Conservation (phyloP, 2,888 invertebrate genomes). For the Oithona nana region DNA sequence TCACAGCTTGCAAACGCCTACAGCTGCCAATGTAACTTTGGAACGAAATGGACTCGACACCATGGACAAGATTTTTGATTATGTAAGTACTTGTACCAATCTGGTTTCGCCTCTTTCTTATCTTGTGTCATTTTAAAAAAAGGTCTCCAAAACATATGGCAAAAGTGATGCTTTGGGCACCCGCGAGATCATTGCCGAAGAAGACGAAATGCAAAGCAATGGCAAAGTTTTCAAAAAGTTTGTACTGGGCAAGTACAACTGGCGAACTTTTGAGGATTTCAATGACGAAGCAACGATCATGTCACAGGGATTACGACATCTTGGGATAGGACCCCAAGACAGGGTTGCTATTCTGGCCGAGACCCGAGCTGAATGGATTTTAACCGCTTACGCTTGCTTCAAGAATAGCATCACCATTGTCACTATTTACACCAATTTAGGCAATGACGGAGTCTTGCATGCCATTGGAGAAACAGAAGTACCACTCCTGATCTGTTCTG, state of each 20-base stretch:
- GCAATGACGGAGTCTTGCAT: conserved; percentile 87
- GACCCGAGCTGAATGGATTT: conserved; percentile 93
- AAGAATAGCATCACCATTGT: conserved; percentile 82
- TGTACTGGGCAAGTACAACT: conserved; percentile 77
- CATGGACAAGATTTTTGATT: background rate
- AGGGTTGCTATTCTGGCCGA: conserved; percentile 89
- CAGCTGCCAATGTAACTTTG: background rate
- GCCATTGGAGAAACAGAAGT: conserved; percentile 85
- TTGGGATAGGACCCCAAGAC: conserved; percentile 49
- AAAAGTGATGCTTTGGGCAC: conserved; percentile 66
- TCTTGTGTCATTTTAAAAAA: background rate
- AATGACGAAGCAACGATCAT: conserved; percentile 52
- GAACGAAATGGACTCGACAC: background rate
- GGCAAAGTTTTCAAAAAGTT: conserved; percentile 78
- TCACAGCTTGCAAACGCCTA: background rate
- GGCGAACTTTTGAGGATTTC: conserved; percentile 62
- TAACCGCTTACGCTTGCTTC: conserved; percentile 87
- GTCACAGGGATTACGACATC: conserved; percentile 59
- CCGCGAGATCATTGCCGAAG: conserved; percentile 70
- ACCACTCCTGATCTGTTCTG: conserved; percentile 28
- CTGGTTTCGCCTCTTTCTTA: background rate
- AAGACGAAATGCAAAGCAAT: conserved; percentile 81
- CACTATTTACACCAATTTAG: conserved; percentile 89
- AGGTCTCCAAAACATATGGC: conserved; percentile 35
- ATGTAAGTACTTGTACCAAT: background rate